Conservation (phyloP, 2,888 invertebrate species). For the Globia sparganii region DNA sequence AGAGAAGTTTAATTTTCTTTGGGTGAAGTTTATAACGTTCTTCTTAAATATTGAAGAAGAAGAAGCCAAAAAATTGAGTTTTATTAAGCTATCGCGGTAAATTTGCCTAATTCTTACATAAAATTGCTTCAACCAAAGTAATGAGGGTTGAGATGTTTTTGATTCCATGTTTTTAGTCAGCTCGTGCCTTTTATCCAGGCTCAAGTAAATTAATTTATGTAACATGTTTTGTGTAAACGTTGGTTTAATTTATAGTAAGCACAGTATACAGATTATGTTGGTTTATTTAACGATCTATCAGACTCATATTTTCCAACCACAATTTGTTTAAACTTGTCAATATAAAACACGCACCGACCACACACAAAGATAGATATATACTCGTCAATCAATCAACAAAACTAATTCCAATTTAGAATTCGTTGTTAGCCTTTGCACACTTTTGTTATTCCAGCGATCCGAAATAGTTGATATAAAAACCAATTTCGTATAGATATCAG, state of each 20-base stretch:
- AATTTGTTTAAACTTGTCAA: slow-evolving; percentile 27
- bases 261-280: neutral
- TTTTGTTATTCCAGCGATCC: slow-evolving; percentile 38
- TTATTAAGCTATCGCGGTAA: slow-evolving; percentile 63
- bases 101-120: slow-evolving; percentile 61
- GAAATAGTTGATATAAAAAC: slow-evolving; percentile 63
- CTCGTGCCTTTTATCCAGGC: neutral
- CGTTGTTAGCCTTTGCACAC: slow-evolving; percentile 35
- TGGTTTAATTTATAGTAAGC: neutral
- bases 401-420: slow-evolving; percentile 57
- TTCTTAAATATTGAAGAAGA: slow-evolving; percentile 72
- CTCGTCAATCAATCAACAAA: slow-evolving; percentile 36
- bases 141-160: slow-evolving; percentile 61
- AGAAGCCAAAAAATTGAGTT: slow-evolving; percentile 68
- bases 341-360: slow-evolving; percentile 3
- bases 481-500: slow-evolving; percentile 65
- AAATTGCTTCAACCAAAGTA: slow-evolving; percentile 43
- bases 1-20: slow-evolving; percentile 74
- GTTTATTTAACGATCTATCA: neutral
- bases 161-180: slow-evolving; percentile 31
- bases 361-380: neutral
- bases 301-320: neutral
- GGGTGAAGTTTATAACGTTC: slow-evolving; percentile 65
- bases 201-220: slow-evolving; percentile 28
- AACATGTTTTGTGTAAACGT: slow-evolving; percentile 3